A percentile compares a stretch with the other conserved stretches of the same genome.
phyloP scores from a whole-genome alignment of 2,888 invertebrate genomes.

The Aphodius sticticus region DNA sequence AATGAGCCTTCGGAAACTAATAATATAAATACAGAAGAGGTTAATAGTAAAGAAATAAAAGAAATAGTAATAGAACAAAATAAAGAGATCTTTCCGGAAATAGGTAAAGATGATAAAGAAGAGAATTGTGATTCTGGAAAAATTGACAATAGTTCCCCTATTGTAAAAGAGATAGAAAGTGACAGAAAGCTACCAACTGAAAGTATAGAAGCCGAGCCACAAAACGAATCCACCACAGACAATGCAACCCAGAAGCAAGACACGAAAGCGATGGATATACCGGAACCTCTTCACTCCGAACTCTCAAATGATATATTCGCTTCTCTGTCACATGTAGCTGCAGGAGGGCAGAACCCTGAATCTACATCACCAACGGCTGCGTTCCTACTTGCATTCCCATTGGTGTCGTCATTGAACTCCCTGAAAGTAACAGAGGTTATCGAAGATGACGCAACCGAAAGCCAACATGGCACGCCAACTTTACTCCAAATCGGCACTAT shows the following conservation, averaged over 20 bases:
- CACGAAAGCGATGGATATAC: constrained; percentile 26
- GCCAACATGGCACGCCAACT: constrained; percentile 59
- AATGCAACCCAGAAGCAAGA: not conserved
- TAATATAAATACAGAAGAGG: constrained; percentile 6
- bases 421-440: constrained; percentile 64
- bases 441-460: constrained; percentile 63
- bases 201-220: not conserved
- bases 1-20: constrained; percentile 20
- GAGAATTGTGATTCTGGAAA: too few relatives aligned
- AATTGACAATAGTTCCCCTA: too few relatives aligned
- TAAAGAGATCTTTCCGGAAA: too few relatives aligned
- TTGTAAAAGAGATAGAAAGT: too few relatives aligned
- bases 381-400: constrained; percentile 77
- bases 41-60: not conserved
- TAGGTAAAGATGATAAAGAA: too few relatives aligned
- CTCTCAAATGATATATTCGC: constrained; percentile 69
- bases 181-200: not conserved
- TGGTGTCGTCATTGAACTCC: constrained; percentile 70
- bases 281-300: constrained; percentile 59
- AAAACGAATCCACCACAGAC: constrained; percentile 9
- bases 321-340: constrained; percentile 64
- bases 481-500: constrained; percentile 62
- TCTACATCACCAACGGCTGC: constrained; percentile 80
- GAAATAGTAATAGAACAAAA: too few relatives aligned
- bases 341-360: constrained; percentile 65